Evolutionary conservation across 2,113 vertebrate genomes (phyloP).

Genomic region (Mirounga angustirostris): DNA sequence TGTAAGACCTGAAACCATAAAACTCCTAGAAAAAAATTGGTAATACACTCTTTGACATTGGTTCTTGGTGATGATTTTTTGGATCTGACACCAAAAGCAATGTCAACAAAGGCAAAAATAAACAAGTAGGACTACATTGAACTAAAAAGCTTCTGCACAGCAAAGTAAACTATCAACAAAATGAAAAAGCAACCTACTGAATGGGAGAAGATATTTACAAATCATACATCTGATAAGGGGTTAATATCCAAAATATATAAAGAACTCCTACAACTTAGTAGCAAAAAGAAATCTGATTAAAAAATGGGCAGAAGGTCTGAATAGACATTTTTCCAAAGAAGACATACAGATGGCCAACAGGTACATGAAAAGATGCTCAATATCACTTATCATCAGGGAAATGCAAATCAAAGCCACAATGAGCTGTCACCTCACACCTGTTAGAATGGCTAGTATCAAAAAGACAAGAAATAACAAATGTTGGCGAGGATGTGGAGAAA

Average conservation of each 20-base stretch:
- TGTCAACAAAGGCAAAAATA: neutral
- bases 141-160: neutral
- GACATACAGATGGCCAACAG: neutral
- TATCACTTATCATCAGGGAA: neutral
- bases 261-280: neutral
- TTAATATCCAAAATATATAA: neutral
- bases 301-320: neutral
- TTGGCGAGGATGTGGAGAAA: neutral
- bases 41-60: neutral
- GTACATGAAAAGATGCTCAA: neutral
- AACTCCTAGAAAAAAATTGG: neutral
- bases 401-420: neutral
- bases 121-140: neutral
- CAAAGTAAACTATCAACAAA: neutral
- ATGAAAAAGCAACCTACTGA: neutral
- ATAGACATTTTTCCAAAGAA: neutral
- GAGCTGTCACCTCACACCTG: neutral
- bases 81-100: neutral
- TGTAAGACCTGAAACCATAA: neutral
- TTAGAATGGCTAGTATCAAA: neutral
- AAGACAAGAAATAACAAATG: neutral
- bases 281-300: neutral
- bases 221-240: neutral
- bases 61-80: neutral
- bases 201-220: neutral